Evolutionary conservation across 1,140 invertebrate genomes (phyloP), one percentile per base, ranked within the genome.

Genomic region (Drosophila bocki): DNA sequence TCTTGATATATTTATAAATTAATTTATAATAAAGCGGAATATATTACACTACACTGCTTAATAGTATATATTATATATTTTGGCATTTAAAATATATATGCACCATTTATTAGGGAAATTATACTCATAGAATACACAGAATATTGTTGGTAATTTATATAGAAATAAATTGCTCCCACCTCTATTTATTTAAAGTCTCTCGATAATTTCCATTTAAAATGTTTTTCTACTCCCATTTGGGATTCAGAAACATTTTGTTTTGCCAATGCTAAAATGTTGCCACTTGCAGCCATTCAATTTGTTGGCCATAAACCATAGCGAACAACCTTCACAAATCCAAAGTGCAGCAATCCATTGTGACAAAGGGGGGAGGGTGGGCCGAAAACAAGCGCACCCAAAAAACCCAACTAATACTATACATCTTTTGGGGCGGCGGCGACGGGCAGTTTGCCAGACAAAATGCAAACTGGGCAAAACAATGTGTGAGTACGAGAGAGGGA

Each of bases 391-490:
- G 19, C 65, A 41, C 50, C 39, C 68, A 68, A 44, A 70, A 33
- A 70, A 33, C 48, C 39, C 67, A 47, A 48, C 53, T 9, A 51
- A 74, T 51, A 58, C 26, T 26, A 50, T 48, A n/a, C 35, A 71
- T 60, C 37, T 72, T 60, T 26, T 41, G 53, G 37, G 13, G 8
- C 53, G 13, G 13, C 53, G 48, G 61, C 29, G 11, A 54, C 64
- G 75, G 75, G 75, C 75, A 78, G 48, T 22, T 78, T 78, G 75
- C 75, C 75, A 78, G 75, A 41, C 68, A 44, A 74, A 74, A 60
- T 72, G 70, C 54, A 72, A 59, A 44, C 53, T 60, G 54, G 67
- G 70, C 53, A 72, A 60, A 60, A 60, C 67, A 74, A 60, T 72
- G 54, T 60, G 50, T 42, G 26, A 29, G 48, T 17, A 15, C 39